Evolutionary conservation across 2,888 invertebrate genomes (phyloP).

Genomic region (Rotaria sp.): DNA sequence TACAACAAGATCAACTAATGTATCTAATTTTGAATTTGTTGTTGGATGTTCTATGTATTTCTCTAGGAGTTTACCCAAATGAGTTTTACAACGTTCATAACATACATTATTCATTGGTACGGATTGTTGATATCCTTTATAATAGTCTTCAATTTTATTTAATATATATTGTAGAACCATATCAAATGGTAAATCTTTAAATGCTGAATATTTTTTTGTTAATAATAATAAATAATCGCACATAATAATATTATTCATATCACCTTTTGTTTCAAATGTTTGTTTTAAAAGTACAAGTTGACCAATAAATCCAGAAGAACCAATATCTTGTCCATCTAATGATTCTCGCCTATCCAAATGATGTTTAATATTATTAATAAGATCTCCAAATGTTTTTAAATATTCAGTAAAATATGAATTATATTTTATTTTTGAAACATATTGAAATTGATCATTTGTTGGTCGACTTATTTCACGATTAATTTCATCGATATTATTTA

Average conservation of each 20-base stretch:
- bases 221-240: constrained; percentile 10
- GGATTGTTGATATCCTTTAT: not conserved
- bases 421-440: not conserved
- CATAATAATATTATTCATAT: not conserved
- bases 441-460: not conserved
- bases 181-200: not conserved
- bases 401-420: not conserved
- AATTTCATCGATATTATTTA: constrained; percentile 11
- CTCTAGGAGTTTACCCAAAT: not conserved
- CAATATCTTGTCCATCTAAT: not conserved
- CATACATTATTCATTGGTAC: not conserved
- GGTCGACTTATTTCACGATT: not conserved
- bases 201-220: not conserved
- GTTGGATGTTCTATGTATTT: not conserved
- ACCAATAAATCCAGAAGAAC: not conserved
- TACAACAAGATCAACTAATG: not conserved
- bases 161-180: not conserved
- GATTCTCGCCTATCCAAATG: not conserved
- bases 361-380: not conserved
- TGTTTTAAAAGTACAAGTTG: not conserved
- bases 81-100: not conserved
- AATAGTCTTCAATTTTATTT: not conserved
- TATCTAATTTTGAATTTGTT: not conserved
- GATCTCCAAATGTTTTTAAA: not conserved
- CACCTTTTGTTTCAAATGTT: not conserved